Evolutionary conservation across 1,140 invertebrate genomes (phyloP), one percentile per base, ranked within the genome.

Genomic region (Centruroides vittatus): DNA sequence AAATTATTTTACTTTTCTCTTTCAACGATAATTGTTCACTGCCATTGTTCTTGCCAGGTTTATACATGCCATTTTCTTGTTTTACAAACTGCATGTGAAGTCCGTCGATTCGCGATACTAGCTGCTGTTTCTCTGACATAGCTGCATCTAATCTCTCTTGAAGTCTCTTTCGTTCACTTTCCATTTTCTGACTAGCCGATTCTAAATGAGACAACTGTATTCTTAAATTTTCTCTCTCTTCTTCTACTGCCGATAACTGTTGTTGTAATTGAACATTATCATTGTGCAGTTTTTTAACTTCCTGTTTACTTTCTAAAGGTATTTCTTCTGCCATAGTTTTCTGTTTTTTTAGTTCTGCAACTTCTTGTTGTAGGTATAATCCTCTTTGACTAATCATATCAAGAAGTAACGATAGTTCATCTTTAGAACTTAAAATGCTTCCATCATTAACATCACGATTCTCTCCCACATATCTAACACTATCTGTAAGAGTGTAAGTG

Each of bases 361-460:
- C 58, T 54, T 63, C 53, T 41, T 63, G 53, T 13, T 60, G 35
- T n/a, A 63, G 47, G 1, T 57, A 41, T 35, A 63, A 54, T 46
- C 62, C 60, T 54, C 60, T 63, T 23, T 63, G 62, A 46, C 60
- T 58, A 12, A 63, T 63, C 35, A 63, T 13, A 5, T 63, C 62
- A 4, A 63, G 35, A 12, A 63, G 48, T 35, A 57, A 55, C 35
- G 60, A 49, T 5, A 63, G 58, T 54, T 63, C 62, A 47, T 63
- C 62, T 7, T 63, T 54, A 4, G 57, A 55, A 11, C 11, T 34
- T 34, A 51, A 51, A n/a, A 13, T 6, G 5, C 10, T n/a, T n/a
- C 55, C 57, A 4, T 46, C 11, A n/a, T 23, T 9, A 35, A 51
- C 57, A 4, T 35, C n/a, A 12, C 48, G 1, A 6, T 52, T 13